Percentiles rank a stretch among this genome's conserved stretches.
These are phyloP conservation scores for Ophthalmotilapia sp. DNA, from an alignment of 2,113 vertebrate species.

Conservation along the genomic window DNA sequence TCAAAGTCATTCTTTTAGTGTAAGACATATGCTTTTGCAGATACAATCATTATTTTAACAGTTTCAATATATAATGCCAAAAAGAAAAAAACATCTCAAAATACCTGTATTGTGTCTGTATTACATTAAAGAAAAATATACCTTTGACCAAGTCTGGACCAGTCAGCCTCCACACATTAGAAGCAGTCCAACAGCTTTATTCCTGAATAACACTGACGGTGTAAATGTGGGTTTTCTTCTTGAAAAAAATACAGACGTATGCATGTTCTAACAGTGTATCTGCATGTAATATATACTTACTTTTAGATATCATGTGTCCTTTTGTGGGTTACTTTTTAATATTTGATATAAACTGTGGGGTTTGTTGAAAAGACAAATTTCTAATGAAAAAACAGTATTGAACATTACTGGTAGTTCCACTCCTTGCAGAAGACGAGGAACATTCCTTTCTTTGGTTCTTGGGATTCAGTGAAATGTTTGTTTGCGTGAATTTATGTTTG, in stretches of 20 bases:
- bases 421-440: conserved; percentile 72
- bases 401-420: conserved; percentile 61
- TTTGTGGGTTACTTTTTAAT: conserved; percentile 89
- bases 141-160: conserved; percentile 53
- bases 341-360: conserved; percentile 90
- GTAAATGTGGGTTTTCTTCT: conserved; percentile 77
- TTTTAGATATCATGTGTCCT: conserved; percentile 92
- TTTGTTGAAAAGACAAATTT: conserved; percentile 83
- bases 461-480: conserved; percentile 82
- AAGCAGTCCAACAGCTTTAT: conserved; percentile 66
- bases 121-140: conserved; percentile 13
- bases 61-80: not conserved
- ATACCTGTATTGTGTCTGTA: conserved; percentile 47
- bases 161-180: conserved; percentile 74
- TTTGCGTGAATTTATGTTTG: conserved; percentile 84
- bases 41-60: not conserved
- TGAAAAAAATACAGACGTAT: conserved; percentile 76
- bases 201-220: conserved; percentile 76
- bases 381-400: conserved; percentile 78
- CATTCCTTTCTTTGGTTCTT: conserved; percentile 64
- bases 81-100: not conserved
- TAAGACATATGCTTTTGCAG: not conserved
- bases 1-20: not conserved
- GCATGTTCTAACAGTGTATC: conserved; percentile 89
- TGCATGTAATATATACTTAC: conserved; percentile 89